Percentiles rank a stretch among this genome's conserved stretches.
Conservation (phyloP, 1,140 invertebrate genomes). For the Zaprionus kolodkinae region DNA sequence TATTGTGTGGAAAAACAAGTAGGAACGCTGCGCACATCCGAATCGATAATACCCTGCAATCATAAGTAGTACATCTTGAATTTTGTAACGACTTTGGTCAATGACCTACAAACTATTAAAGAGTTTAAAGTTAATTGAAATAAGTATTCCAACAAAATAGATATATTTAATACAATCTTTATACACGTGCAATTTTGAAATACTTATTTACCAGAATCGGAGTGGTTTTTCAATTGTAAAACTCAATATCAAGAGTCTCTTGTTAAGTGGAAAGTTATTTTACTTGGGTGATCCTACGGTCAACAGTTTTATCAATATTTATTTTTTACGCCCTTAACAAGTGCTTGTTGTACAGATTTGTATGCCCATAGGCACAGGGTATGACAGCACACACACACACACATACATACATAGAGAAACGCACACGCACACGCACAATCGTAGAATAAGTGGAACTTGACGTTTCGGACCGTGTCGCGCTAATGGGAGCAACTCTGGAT, state of each 20-base stretch:
- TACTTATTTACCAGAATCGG: neutral
- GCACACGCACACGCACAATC: neutral
- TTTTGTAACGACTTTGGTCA: neutral
- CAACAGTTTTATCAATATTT: conserved; percentile 6
- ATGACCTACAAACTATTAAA: neutral
- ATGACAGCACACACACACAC: neutral
- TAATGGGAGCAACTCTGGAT: conserved; percentile 51
- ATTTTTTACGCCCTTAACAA: neutral
- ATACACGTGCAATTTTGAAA: neutral
- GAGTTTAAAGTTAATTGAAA: neutral
- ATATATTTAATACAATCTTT: neutral
- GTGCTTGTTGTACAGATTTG: conserved; percentile 7
- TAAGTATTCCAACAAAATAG: too few relatives aligned
- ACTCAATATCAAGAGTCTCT: neutral
- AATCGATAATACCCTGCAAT: conserved; percentile 13
- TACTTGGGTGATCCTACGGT: neutral
- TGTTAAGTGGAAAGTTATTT: neutral
- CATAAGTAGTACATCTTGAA: neutral
- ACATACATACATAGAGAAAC: neutral
- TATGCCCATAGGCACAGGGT: conserved; percentile 16
- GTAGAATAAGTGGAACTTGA: conserved; percentile 33
- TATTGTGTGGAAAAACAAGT: conserved; percentile 37
- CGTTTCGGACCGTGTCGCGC: conserved; percentile 30
- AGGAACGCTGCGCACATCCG: neutral
- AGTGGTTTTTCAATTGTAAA: neutral